Base-by-base conservation (phyloP, 2,113 vertebrate species). In the Indicator maculatus region DNA sequence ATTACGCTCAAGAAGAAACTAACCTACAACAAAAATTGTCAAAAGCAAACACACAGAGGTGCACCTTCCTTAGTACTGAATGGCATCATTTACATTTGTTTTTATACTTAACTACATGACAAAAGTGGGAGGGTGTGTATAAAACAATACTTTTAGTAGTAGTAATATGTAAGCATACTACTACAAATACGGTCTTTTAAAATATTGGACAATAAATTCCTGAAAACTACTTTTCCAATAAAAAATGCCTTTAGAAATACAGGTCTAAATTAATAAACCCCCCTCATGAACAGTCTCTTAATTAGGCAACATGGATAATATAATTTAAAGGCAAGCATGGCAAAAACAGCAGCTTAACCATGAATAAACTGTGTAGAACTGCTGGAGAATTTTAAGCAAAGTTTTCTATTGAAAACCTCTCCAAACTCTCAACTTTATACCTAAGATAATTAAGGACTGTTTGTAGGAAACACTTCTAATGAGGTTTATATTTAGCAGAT, bases 401-500 rank as follows among this genome's bases (percentile, higher is more conserved):
- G 4, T 82, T 89, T 95, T 55, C 53, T 78, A 12, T 30, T 91
- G 47, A 67, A 93, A 92, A 86, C 3, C 12, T 71, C 76, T 75
- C 58, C 20, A 27, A 88, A 92, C 67, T 81, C 86, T 75, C 44
- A 81, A 91, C 50, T 92, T 95, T 60, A 30, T 77, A 66, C 78
- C 75, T 78, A 41, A 85, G 81, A 92, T 95, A 97, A 96, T 53
- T 90, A 90, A 95, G 58, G 83, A 83, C 50, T 90, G 38, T 90
- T 92, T 60, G 83, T 89, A 87, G 87, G 90, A 89, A 96, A 77
- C 50, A 66, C 73, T 84, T 85, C 28, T 93, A 92, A 88, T 92
- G 64, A 73, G 41, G 58, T 92, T 94, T 96, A 24, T 92, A 83
- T 95, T 96, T 94, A 94, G 89, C 59, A 94, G 95, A 83, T 92